phyloP scores from a whole-genome alignment of 2,888 invertebrate species.

The Cerceris rybyensis region DNA sequence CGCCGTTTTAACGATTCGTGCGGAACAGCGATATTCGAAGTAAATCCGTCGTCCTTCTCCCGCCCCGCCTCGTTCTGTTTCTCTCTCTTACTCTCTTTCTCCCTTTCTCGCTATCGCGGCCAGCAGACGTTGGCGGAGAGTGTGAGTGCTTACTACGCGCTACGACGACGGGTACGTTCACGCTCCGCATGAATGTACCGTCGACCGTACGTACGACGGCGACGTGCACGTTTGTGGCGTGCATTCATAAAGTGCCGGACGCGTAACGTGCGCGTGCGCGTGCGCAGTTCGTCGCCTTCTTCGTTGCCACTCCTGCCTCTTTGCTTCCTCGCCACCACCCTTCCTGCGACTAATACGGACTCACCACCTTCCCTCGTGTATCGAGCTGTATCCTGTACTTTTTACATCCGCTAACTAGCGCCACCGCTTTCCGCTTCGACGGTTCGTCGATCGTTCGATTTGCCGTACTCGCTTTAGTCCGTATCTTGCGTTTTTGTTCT shows the following conservation, averaged over 20 bases:
- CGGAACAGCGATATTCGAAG: constrained; percentile 43
- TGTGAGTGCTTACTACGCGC: constrained; percentile 62
- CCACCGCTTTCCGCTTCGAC: constrained; percentile 46
- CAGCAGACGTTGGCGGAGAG: constrained; percentile 46
- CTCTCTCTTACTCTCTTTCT: constrained; percentile 1
- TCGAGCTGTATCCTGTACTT: constrained; percentile 38
- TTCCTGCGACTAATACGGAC: constrained; percentile 47
- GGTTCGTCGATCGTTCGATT: constrained; percentile 23
- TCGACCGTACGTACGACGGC: constrained; percentile 62
- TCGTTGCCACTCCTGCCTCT: constrained; percentile 56
- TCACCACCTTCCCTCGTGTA: constrained; percentile 11
- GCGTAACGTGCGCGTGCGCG: constrained; percentile 75
- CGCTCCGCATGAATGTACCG: constrained; percentile 65
- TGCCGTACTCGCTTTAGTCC: not conserved
- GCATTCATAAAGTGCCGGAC: constrained; percentile 78
- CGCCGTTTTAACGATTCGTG: constrained; percentile 57
- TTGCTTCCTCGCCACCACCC: constrained; percentile 56
- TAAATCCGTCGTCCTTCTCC: constrained; percentile 36
- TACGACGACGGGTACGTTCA: constrained; percentile 58
- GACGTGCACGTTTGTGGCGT: constrained; percentile 62
- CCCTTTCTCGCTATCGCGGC: constrained; percentile 25
- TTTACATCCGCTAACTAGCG: constrained; percentile 64
- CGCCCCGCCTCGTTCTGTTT: no score
- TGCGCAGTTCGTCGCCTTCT: constrained; percentile 63
- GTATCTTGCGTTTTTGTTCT: not conserved